Percentiles rank a stretch among this genome's conserved stretches.
phyloP scores from a whole-genome alignment of 2,113 vertebrate genomes.

The Podarcis cretensis region DNA sequence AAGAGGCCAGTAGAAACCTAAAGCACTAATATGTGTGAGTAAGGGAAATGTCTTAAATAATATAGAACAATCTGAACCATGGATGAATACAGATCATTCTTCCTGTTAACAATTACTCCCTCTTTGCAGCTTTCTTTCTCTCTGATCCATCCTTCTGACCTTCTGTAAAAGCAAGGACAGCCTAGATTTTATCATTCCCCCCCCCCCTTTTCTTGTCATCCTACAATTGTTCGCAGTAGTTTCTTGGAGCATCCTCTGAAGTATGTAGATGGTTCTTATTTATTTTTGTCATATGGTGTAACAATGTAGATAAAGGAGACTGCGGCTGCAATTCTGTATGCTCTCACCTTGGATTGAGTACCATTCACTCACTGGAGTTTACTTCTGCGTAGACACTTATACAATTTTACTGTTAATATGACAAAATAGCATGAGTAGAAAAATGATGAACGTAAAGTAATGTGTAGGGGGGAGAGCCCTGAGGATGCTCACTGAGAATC shows the following conservation, averaged over 20 bases:
- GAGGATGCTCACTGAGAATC: no score
- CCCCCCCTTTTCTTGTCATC: neutral
- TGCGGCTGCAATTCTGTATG: neutral
- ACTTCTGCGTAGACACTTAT: neutral
- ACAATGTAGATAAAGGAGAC: no score
- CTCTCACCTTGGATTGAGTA: neutral
- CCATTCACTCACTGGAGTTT: neutral
- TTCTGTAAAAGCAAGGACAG: neutral
- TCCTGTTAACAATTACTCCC: neutral
- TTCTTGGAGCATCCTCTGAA: neutral
- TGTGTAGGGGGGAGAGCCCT: no score
- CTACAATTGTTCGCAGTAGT: neutral
- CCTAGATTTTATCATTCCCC: neutral
- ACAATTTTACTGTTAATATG: neutral
- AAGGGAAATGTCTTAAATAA: neutral
- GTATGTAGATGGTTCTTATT: neutral
- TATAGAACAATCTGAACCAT: neutral
- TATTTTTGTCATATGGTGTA: neutral
- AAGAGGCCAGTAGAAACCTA: neutral
- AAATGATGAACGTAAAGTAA: neutral
- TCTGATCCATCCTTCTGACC: neutral
- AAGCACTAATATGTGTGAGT: neutral
- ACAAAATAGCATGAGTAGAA: neutral
- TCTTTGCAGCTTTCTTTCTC: neutral
- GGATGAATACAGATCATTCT: neutral